Percentiles rank a stretch among this genome's conserved stretches.
These are phyloP conservation scores for Barnardius zonarius DNA, from an alignment of 2,113 vertebrate species.

Conservation along the genomic window DNA sequence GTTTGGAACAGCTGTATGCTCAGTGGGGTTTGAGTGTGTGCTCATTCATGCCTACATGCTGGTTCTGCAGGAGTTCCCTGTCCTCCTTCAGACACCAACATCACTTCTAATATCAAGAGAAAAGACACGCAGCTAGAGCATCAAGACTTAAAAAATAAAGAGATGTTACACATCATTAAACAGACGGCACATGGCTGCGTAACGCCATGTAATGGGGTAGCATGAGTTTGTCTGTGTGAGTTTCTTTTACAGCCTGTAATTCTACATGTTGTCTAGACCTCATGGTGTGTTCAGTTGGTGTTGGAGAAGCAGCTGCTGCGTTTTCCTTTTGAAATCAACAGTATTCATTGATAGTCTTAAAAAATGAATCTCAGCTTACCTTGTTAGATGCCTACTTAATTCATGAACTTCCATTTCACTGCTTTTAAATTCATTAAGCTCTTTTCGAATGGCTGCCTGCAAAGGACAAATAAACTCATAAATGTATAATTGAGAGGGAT, in stretches of 20 bases:
- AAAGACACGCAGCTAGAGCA: background rate
- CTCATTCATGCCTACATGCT: rapidly evolving
- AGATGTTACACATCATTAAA: background rate
- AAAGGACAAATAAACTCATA: slow-evolving; percentile 41
- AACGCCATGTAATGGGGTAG: background rate
- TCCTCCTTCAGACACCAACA: background rate
- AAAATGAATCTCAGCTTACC: slow-evolving; percentile 73
- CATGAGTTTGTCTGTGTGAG: rapidly evolving
- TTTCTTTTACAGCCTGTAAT: background rate
- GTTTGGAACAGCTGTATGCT: background rate
- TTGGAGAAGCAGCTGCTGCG: background rate
- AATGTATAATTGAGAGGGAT: background rate
- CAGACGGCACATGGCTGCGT: rapidly evolving
- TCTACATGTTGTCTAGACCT: background rate
- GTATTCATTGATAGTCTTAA: background rate
- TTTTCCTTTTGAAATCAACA: background rate
- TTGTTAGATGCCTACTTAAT: slow-evolving; percentile 96
- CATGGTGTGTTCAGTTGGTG: background rate
- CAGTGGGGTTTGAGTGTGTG: rapidly evolving
- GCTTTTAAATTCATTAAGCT: slow-evolving; percentile 99
- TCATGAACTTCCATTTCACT: slow-evolving; percentile 99
- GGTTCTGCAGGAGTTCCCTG: background rate
- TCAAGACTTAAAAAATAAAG: background rate
- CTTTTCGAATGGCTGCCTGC: slow-evolving; percentile 97
- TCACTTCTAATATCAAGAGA: background rate